Base-by-base conservation (phyloP, 2,888 invertebrate species). In the Drosophila kanekoi region DNA sequence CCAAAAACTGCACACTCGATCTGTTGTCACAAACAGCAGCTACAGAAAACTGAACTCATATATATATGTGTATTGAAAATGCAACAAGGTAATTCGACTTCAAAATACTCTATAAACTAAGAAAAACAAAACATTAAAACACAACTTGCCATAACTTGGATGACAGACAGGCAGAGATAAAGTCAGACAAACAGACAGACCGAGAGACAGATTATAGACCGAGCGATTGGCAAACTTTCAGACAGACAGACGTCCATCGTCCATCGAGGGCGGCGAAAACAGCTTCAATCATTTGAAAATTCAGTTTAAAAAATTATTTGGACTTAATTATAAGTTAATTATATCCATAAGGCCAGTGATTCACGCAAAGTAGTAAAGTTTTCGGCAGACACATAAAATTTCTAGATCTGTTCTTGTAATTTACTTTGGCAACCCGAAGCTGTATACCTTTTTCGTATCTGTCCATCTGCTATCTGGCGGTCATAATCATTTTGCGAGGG, bases 1-100 rank as follows among this genome's bases (percentile, higher is more conserved):
- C 75, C 70, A 66, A 83, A 76, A 80, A 78, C 73, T 80, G 72
- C 70, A 80, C 83, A 75, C 81, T 82, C 73, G 70, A 85, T 80
- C 72, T 58, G 69, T 56, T 83, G 83, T 87, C 83, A 83, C 60
- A 59, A 81, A 64, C 84, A 83, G 84, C 67, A 69, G 79, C 47
- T 37, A 56, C 68, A 62, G 40, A 45, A 35, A 62, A 43, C 65
- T 64, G 48, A 67, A 59, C 49, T 70, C 38, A 44, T 10, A 33
- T 54, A 60, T 45, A 18, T 23, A 14, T 10, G 1, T n/a, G 16
- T 33, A 8, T 43, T 14, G 23, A 9, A 14, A 23, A 16, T 4
- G 0, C 0, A 44, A 14, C 9, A 18, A 16, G 1, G 6, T 10
- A 28, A 35, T 35, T 40, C 41, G 49, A 16, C 35, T 10, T 3